Conservation (phyloP, 2,888 invertebrate genomes). For the Brenthis hecate region DNA sequence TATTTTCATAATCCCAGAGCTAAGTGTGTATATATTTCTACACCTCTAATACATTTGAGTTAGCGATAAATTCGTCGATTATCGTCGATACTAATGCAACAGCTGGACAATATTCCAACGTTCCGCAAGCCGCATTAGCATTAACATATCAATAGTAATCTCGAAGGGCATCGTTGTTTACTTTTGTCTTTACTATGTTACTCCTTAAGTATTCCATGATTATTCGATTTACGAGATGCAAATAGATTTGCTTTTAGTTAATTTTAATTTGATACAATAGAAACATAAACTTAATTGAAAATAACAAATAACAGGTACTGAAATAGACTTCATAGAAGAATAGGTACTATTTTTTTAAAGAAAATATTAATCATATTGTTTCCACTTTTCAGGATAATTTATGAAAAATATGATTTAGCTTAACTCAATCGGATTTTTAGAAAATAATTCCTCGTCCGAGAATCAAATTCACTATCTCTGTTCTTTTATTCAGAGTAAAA, state of each 20-base stretch:
- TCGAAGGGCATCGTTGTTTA: slow-evolving; percentile 72
- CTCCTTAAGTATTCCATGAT: slow-evolving; percentile 20
- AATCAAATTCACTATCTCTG: too few relatives aligned
- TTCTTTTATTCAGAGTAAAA: background rate
- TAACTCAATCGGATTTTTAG: too few relatives aligned
- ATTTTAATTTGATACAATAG: too few relatives aligned
- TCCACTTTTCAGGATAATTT: too few relatives aligned
- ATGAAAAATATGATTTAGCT: too few relatives aligned
- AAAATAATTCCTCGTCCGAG: too few relatives aligned
- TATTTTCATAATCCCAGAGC: slow-evolving; percentile 9
- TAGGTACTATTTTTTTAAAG: too few relatives aligned
- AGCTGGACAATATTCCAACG: slow-evolving; percentile 36
- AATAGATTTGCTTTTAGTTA: too few relatives aligned
- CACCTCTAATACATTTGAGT: slow-evolving; percentile 23
- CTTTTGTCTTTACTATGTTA: slow-evolving; percentile 39
- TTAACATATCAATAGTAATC: slow-evolving; percentile 53
- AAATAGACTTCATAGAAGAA: too few relatives aligned
- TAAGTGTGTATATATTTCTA: slow-evolving; percentile 18
- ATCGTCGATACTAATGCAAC: slow-evolving; percentile 36
- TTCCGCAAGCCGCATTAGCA: slow-evolving; percentile 37
- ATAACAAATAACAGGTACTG: too few relatives aligned
- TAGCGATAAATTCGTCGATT: slow-evolving; percentile 35
- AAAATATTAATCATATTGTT: too few relatives aligned
- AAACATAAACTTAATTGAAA: too few relatives aligned
- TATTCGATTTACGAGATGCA: background rate